phyloP scores from a whole-genome alignment of 2,797 vertebrate species.

The Cercopithecus mitis region DNA sequence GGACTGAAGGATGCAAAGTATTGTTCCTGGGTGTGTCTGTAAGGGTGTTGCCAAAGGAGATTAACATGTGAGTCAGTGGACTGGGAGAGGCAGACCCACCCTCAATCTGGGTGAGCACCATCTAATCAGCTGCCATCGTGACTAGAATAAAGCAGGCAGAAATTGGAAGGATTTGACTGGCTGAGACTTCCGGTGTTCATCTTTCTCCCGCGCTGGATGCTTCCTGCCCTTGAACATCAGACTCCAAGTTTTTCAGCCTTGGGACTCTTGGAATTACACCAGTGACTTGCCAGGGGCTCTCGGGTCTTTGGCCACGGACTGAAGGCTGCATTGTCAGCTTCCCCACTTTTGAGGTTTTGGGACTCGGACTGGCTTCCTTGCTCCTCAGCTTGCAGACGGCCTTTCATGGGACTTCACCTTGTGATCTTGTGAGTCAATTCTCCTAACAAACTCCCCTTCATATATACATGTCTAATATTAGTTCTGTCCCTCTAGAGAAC shows the following conservation, averaged over 20 bases:
- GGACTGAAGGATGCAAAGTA: background rate
- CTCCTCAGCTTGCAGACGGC: background rate
- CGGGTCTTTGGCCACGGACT: background rate
- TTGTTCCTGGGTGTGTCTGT: background rate
- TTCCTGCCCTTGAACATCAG: background rate
- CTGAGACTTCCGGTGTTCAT: background rate
- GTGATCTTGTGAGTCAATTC: background rate
- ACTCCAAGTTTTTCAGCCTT: background rate
- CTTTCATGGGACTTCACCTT: background rate
- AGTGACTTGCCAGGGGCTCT: background rate
- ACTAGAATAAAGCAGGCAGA: background rate
- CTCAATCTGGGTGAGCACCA: background rate
- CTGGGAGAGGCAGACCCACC: background rate
- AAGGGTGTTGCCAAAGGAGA: background rate
- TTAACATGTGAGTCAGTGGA: background rate
- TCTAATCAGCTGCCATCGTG: background rate
- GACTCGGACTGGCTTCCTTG: background rate
- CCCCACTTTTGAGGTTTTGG: background rate
- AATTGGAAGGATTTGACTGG: background rate
- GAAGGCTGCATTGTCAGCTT: background rate
- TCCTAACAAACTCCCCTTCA: background rate
- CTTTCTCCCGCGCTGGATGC: background rate
- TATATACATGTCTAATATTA: background rate
- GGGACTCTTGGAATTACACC: background rate
- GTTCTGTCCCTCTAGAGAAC: background rate